Base-by-base conservation (phyloP, 2,888 invertebrate species). In the Campoletis raptor region DNA sequence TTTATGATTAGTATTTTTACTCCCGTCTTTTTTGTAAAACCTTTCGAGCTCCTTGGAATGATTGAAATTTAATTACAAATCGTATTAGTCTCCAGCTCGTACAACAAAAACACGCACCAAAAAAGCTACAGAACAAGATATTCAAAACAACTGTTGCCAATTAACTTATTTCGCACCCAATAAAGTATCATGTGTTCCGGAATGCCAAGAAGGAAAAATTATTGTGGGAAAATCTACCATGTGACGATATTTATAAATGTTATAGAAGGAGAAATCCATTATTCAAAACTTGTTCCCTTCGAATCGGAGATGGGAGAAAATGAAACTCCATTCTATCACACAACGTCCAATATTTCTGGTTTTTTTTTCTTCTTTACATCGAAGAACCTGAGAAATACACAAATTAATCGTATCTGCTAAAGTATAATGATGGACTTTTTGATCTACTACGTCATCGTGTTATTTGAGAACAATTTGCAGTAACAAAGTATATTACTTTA, bases 331-430 rank as follows among this genome's bases (percentile, higher is more conserved):
- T 70, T 70, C 48, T 69, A 40, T 69, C 37, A 79, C 69, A 69
- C 40, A 45, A 45, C 52, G 40, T 36, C 4, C 54, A 66, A 69
- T 81, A 64, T 80, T 85, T 81, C 21, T 48, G 21, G 73, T 36
- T 52, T 72, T 70, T 83, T 42, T 64, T 18, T 12, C 66, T 40
- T 21, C 57, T 52, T 54, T 3, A 36, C 30, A 21, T 52, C 30
- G 4, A 36, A 45, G 45, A 45, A 7, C 6, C 30, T 24, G 61
- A 64, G 24, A 30, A 48, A 70, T 57, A 30, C 24, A 37, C n/a
- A 70, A 85, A 85, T 85, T 85, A 81, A 81, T 85, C 64, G 70
- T 77, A 42, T 42, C 30, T 70, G 69, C 54, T 67, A n/a, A 9
- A 48, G 52, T 24, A 36, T 45, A 37, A 74, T 67, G 74, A 80